Percentiles rank a stretch among this genome's conserved stretches.
Conservation (phyloP, 2,888 invertebrate species). For the Heliconius ismenius region DNA sequence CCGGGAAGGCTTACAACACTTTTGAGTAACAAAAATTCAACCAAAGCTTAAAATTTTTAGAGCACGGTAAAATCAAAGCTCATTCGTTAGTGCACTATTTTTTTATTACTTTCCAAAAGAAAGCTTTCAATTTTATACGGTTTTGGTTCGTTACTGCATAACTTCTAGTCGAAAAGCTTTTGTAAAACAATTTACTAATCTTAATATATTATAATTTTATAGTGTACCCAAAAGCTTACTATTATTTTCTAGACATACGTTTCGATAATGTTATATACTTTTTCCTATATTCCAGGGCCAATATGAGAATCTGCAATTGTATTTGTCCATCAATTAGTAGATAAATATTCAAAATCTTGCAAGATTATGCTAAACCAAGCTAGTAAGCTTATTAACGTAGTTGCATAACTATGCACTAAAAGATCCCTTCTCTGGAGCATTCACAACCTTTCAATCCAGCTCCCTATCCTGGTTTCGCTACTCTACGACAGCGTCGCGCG, state of each 20-base stretch:
- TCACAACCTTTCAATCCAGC: neutral
- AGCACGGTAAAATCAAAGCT: conserved; percentile 15
- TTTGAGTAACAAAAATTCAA: conserved; percentile 5
- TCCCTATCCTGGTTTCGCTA: neutral
- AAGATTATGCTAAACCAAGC: neutral
- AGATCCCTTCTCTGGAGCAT: neutral
- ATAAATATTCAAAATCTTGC: neutral
- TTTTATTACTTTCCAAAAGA: conserved; percentile 26
- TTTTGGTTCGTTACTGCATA: neutral
- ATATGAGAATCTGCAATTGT: neutral
- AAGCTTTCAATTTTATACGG: neutral
- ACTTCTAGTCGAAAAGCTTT: neutral
- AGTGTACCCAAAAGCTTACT: neutral
- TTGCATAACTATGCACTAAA: neutral
- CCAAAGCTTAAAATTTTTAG: conserved; percentile 9
- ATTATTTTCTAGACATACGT: too few relatives aligned
- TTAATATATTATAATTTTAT: too few relatives aligned
- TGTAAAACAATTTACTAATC: neutral
- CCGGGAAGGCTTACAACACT: neutral
- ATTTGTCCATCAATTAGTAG: too few relatives aligned
- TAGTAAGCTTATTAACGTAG: neutral
- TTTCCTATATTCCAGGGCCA: neutral
- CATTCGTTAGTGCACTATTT: conserved; percentile 33
- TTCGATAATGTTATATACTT: neutral
- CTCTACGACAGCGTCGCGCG: neutral